Evolutionary conservation across 2,888 invertebrate species (phyloP).

Genomic region (Drosophila lutescens): DNA sequence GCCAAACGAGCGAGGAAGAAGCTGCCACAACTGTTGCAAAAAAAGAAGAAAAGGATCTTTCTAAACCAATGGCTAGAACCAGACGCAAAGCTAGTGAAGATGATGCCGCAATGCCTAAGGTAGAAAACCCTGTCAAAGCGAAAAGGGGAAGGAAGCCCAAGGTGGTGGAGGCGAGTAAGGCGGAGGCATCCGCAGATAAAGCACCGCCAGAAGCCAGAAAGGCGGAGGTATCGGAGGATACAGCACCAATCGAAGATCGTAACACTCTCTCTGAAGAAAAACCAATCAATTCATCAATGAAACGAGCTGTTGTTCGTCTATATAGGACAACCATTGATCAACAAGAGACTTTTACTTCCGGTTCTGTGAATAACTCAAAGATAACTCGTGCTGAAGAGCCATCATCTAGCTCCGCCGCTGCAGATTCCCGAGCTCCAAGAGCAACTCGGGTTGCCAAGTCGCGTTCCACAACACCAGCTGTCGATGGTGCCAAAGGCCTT

Average conservation of each 20-base stretch:
- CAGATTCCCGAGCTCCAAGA: neutral
- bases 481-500: neutral
- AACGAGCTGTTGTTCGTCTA: slow-evolving; percentile 5
- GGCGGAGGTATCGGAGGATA: no score
- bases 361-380: neutral
- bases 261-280: neutral
- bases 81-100: neutral
- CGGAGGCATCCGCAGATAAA: neutral
- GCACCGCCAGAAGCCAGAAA: neutral
- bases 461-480: neutral
- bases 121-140: neutral
- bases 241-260: neutral
- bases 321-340: neutral
- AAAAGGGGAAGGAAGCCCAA: neutral
- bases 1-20: neutral
- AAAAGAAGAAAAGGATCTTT: neutral
- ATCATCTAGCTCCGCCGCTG: neutral
- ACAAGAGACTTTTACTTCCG: neutral
- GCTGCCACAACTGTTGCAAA: neutral
- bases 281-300: neutral
- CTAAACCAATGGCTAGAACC: neutral
- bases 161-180: neutral
- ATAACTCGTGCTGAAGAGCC: neutral
- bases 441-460: neutral
- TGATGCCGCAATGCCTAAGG: neutral